Evolutionary conservation across 2,888 invertebrate genomes (phyloP).

Genomic region (Nezara viridula): DNA sequence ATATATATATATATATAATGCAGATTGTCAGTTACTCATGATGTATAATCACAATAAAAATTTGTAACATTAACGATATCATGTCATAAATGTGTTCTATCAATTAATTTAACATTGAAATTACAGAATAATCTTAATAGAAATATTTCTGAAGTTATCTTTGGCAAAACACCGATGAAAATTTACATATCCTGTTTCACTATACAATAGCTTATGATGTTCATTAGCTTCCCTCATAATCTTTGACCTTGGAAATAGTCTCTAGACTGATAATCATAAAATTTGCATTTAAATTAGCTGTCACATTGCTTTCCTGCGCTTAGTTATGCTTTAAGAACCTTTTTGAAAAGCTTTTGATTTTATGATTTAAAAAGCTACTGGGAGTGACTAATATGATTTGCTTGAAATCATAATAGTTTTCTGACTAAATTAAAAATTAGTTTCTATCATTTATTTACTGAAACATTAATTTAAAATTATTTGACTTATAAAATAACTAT

Average conservation of each 20-base stretch:
- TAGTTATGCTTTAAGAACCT: neutral
- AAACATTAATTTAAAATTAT: neutral
- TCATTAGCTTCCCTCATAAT: neutral
- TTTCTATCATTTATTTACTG: neutral
- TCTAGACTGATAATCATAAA: neutral
- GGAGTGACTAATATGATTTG: too few species aligned
- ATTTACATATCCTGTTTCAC: neutral
- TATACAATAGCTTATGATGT: neutral
- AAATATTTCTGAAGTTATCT: neutral
- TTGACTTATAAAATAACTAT: too few species aligned
- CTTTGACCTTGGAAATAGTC: neutral
- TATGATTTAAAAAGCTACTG: too few species aligned
- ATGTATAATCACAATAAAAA: neutral
- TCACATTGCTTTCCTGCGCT: neutral
- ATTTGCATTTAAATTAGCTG: neutral
- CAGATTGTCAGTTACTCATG: too few species aligned
- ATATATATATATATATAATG: too few species aligned
- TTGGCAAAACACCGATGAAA: neutral
- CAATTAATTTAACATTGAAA: neutral
- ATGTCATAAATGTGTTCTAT: neutral
- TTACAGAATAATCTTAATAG: neutral
- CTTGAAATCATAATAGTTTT: too few species aligned
- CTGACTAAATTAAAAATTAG: too few species aligned
- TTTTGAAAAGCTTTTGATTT: too few species aligned
- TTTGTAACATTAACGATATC: neutral